Conservation (phyloP, 1,140 invertebrate species). For the Trichonephila clavipes region DNA sequence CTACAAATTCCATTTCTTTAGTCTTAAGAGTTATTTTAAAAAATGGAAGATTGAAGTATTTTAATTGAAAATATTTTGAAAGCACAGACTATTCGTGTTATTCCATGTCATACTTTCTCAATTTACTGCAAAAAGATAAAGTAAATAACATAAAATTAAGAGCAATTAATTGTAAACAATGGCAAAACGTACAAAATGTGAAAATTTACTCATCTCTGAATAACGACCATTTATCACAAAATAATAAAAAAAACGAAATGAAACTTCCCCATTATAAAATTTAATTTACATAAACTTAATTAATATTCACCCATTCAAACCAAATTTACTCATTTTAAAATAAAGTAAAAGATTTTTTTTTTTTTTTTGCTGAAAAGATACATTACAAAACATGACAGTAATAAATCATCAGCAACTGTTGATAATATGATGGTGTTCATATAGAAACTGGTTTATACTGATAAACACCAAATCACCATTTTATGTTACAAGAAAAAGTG, state of each 20-base stretch:
- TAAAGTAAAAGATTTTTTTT: not conserved
- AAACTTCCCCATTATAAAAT: not conserved
- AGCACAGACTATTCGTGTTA: too few species aligned
- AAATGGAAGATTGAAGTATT: too few species aligned
- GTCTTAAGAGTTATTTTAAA: too few species aligned
- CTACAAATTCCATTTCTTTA: too few species aligned
- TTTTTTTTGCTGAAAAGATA: not conserved
- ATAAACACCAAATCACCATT: not conserved
- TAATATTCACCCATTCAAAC: not conserved
- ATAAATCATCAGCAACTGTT: not conserved
- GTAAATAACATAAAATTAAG: not conserved
- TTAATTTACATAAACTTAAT: constrained; percentile 8
- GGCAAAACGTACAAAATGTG: not conserved
- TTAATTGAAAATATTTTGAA: too few species aligned
- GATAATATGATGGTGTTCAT: not conserved
- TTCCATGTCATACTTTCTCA: too few species aligned
- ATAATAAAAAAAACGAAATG: not conserved
- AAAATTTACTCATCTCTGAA: not conserved
- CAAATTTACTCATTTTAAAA: not conserved
- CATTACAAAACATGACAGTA: not conserved
- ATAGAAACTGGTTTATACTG: constrained; percentile 6
- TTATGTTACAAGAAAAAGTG: not conserved
- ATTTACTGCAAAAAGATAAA: too few species aligned
- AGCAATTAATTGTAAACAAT: not conserved
- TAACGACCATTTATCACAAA: not conserved